Evolutionary conservation across 2,797 vertebrate genomes (phyloP).

Genomic region (Brachyalestes nurse): DNA sequence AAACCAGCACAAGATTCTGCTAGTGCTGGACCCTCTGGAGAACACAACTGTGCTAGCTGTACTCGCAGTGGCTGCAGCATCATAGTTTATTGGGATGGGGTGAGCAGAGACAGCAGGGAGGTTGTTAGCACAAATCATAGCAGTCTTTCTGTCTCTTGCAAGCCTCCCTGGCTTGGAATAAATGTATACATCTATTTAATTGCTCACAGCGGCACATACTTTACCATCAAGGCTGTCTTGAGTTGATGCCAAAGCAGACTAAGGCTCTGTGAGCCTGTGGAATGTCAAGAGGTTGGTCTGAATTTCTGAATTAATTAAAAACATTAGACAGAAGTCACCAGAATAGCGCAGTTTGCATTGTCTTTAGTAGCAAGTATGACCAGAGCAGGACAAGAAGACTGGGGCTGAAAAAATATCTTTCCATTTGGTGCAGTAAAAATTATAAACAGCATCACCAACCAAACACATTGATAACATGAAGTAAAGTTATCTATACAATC

Average conservation of each 20-base stretch:
- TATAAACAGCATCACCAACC: too few species aligned
- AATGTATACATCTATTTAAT: slow-evolving; percentile 41
- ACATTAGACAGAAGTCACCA: background rate
- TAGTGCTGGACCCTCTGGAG: slow-evolving; percentile 16
- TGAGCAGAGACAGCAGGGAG: slow-evolving; percentile 14
- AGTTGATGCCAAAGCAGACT: background rate
- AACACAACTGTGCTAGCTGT: background rate
- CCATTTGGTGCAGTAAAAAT: too few species aligned
- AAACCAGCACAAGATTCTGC: slow-evolving; percentile 7
- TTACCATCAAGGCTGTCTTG: slow-evolving; percentile 17
- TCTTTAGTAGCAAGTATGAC: too few species aligned
- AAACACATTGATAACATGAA: too few species aligned
- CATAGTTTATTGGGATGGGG: slow-evolving; percentile 34
- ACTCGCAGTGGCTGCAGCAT: background rate
- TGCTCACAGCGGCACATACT: slow-evolving; percentile 13
- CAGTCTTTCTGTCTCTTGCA: slow-evolving; percentile 1
- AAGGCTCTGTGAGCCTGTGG: background rate
- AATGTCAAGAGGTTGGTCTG: background rate
- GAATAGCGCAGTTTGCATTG: too few species aligned
- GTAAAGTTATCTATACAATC: too few species aligned
- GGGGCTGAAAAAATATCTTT: too few species aligned
- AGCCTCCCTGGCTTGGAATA: slow-evolving; percentile 35
- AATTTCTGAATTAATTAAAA: background rate
- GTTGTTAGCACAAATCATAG: slow-evolving; percentile 35
- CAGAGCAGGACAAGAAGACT: too few species aligned